A percentile compares a stretch with the other conserved stretches of the same genome.
phyloP scores from a whole-genome alignment of 2,113 vertebrate species.

The Anguilla rostrata region DNA sequence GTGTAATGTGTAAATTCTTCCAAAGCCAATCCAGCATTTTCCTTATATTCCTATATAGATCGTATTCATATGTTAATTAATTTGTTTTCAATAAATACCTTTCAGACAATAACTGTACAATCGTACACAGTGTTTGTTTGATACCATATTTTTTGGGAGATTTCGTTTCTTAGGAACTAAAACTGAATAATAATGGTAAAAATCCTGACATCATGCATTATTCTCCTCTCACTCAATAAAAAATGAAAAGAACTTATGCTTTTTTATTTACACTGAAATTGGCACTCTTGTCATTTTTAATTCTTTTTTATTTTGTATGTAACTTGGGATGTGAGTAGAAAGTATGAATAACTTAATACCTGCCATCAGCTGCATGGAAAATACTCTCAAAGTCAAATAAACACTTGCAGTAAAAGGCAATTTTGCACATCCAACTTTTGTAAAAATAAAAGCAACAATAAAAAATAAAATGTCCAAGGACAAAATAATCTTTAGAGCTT shows the following conservation, averaged over 20 bases:
- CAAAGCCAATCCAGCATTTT: not conserved
- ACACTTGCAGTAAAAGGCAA: not conserved
- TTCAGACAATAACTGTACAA: constrained; percentile 72
- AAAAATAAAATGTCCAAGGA: not conserved
- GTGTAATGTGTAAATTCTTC: constrained; percentile 1
- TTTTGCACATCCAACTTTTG: not conserved
- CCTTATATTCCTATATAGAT: constrained; percentile 11
- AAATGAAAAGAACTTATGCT: constrained; percentile 54
- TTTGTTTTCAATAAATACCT: constrained; percentile 72
- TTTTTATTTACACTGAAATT: constrained; percentile 74
- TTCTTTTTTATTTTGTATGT: constrained; percentile 36
- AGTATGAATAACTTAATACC: constrained; percentile 51
- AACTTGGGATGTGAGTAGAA: constrained; percentile 60
- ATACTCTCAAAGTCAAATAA: constrained; percentile 45
- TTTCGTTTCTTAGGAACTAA: constrained; percentile 54
- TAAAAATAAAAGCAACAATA: constrained; percentile 2
- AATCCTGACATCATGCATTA: constrained; percentile 66
- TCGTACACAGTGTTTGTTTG: constrained; percentile 68
- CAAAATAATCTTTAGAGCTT: constrained; percentile 1
- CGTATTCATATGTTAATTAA: constrained; percentile 52
- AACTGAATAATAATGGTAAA: constrained; percentile 32
- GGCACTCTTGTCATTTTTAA: constrained; percentile 66
- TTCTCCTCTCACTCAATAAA: constrained; percentile 53
- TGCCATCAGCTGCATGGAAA: constrained; percentile 52
- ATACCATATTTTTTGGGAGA: constrained; percentile 69